These are phyloP conservation scores for Eutrigla gurnardus DNA, from an alignment of 2,797 vertebrate genomes.

Conservation along the genomic window DNA sequence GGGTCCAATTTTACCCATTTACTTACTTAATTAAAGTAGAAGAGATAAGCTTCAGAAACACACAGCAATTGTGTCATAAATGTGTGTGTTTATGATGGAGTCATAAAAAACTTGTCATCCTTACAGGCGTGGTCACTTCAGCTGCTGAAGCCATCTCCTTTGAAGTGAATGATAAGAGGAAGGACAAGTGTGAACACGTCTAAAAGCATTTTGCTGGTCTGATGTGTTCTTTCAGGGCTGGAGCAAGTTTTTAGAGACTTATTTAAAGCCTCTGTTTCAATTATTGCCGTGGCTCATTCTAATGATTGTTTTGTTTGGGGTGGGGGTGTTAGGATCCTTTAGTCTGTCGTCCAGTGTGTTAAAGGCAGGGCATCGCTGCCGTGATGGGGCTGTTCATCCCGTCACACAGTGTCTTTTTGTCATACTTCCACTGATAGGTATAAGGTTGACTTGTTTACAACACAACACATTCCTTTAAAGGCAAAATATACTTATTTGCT, in stretches of 20 bases:
- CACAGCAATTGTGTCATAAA: constrained; percentile 9
- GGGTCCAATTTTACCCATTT: too few relatives aligned
- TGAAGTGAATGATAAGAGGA: constrained; percentile 24
- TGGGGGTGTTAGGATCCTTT: too few relatives aligned
- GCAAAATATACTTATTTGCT: not conserved
- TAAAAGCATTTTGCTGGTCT: not conserved
- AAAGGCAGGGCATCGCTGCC: too few relatives aligned
- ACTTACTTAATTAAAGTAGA: not conserved
- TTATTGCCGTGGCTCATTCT: not conserved
- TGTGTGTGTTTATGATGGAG: not conserved
- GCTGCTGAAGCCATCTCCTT: constrained; percentile 8
- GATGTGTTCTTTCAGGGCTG: not conserved
- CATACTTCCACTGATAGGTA: too few relatives aligned
- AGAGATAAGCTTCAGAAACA: not conserved
- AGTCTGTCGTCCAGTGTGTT: too few relatives aligned
- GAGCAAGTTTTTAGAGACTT: not conserved
- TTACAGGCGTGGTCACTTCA: constrained; percentile 5
- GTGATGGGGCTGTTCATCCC: too few relatives aligned
- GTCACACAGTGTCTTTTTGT: not conserved
- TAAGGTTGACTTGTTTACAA: not conserved
- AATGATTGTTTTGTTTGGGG: not conserved
- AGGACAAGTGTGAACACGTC: not conserved
- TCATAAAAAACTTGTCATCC: not conserved
- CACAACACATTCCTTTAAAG: not conserved
- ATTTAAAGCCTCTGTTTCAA: too few relatives aligned